Base-by-base conservation (phyloP, 2,888 invertebrate species). In the Epistrophe eligans region DNA sequence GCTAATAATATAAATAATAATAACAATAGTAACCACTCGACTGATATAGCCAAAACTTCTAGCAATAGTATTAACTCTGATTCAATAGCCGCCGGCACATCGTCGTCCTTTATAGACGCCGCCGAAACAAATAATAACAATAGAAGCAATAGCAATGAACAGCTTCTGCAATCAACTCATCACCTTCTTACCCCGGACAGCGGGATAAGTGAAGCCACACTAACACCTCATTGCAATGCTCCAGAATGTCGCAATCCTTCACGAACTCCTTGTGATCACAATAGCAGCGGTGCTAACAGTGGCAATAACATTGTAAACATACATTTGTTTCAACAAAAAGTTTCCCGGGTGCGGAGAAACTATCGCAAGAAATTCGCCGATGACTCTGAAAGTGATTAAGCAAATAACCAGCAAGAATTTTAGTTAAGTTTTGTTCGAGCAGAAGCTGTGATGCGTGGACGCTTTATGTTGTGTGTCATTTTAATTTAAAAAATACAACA, bases 381-480 rank as follows among this genome's bases (percentile, higher is more conserved):
- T 79, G 95, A 95, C 88, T 95, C 95, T 0, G 95, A 95, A 91
- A 95, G 95, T 62, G 95, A 95, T 91, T 94, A 91, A 91, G 24
- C 40, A 15, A 32, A 32, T 11, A 35, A 24, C 55, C 43, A 15
- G 7, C 55, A 58, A 40, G 28, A 8, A 15, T 19, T 32, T 58
- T 19, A 40, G 35, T 57, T 66, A 35, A 40, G 48, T 57, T 72
- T 62, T 60, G 55, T 70, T 76, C 62, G 73, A 85, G 77, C 85
- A 81, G 81, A 71, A 83, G 70, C 87, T 87, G 87, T 87, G 87
- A 87, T 83, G 87, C 76, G 87, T 72, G 82, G 79, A 66, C 79
- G 85, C 79, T 66, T 82, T 71, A 66, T 80, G 55, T 87, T 76
- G 40, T 81, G 74, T 76, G 76, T 76, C 81, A 76, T 71, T 66